Percentiles rank a stretch among this genome's conserved stretches.
These are phyloP conservation scores for Mustela lutreola DNA, from an alignment of 2,113 vertebrate species.

Conservation along the genomic window DNA sequence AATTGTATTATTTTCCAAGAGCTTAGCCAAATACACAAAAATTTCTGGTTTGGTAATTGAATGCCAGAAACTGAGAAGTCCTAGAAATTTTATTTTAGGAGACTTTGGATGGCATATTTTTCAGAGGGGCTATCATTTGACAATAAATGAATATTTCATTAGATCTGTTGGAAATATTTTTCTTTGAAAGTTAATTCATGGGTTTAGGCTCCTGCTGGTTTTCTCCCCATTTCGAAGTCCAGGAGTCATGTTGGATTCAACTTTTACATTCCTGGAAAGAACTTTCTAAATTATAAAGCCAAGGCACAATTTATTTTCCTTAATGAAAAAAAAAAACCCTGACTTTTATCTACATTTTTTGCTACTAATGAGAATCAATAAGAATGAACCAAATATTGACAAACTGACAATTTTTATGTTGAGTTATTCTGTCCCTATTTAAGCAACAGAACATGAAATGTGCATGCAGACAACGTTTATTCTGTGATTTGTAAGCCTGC, in stretches of 20 bases:
- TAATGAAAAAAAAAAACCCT: not conserved
- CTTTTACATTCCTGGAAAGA: slow-evolving; percentile 21
- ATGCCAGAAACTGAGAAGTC: slow-evolving; percentile 28
- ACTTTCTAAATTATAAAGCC: slow-evolving; percentile 32
- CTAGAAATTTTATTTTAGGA: slow-evolving; percentile 48
- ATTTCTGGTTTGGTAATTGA: slow-evolving; percentile 25
- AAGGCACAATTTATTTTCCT: not conserved
- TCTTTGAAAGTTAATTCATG: slow-evolving; percentile 63
- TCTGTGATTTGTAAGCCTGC: not conserved
- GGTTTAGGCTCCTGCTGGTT: not conserved
- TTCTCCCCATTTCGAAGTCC: not conserved
- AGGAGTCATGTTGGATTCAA: not conserved
- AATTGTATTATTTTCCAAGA: slow-evolving; percentile 58
- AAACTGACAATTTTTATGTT: not conserved
- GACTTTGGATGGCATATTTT: not conserved
- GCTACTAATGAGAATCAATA: not conserved
- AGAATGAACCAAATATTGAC: not conserved
- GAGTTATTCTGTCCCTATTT: not conserved
- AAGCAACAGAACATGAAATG: not conserved
- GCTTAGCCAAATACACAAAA: slow-evolving; percentile 56
- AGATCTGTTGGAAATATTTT: slow-evolving; percentile 45
- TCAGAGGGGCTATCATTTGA: slow-evolving; percentile 63
- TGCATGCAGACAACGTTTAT: not conserved
- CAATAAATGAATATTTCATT: slow-evolving; percentile 70
- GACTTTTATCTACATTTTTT: not conserved